Evolutionary conservation across 2,888 invertebrate species (phyloP).

Genomic region (Platycnemis pennipes): DNA sequence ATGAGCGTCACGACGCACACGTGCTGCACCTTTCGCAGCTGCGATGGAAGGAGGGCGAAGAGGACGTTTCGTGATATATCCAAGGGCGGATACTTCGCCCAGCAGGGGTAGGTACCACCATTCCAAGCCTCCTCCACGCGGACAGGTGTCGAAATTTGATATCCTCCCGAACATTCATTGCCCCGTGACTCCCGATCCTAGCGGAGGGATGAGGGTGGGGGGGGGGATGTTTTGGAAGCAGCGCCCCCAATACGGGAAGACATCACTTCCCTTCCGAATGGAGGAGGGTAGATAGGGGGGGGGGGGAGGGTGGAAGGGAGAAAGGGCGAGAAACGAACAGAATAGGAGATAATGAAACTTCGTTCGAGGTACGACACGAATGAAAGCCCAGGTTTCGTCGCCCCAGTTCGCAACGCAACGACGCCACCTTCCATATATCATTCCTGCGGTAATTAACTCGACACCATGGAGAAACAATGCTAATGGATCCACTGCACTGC

Average conservation of each 20-base stretch:
- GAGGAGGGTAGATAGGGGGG: neutral
- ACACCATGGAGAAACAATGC: too few relatives aligned
- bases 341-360: neutral
- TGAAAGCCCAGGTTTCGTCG: too few relatives aligned
- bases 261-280: too few relatives aligned
- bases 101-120: too few relatives aligned
- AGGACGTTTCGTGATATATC: neutral
- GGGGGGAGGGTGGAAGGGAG: neutral
- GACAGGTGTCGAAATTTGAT: neutral
- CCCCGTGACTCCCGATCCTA: neutral
- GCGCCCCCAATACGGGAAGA: too few relatives aligned
- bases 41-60: neutral
- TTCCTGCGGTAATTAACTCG: too few relatives aligned
- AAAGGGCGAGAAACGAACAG: neutral
- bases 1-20: neutral
- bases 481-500: too few relatives aligned
- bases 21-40: neutral
- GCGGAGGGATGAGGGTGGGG: too few relatives aligned
- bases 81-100: neutral
- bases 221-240: too few relatives aligned
- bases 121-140: neutral
- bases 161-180: neutral
- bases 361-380: too few relatives aligned
- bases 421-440: too few relatives aligned
- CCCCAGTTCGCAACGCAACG: too few relatives aligned